A percentile compares a stretch with the other conserved stretches of the same genome.
Evolutionary conservation across 37 sponge, comb jelly and placozoan species (phyloP).

Genomic region (Mnemiopsis leidyi): DNA sequence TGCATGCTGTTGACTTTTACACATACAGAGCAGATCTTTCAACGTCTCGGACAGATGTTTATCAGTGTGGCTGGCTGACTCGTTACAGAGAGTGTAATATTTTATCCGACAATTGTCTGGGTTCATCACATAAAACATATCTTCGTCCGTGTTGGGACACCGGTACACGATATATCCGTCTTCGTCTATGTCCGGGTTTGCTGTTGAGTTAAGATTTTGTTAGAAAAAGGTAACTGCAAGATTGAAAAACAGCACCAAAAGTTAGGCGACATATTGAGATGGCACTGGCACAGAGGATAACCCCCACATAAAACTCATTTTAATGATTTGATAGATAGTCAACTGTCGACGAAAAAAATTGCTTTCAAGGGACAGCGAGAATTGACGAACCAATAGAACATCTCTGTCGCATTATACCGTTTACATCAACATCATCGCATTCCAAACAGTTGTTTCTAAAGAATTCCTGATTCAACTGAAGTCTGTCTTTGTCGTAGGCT

Average conservation of each 20-base stretch:
- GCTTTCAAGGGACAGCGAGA: too few relatives aligned
- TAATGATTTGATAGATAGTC: too few relatives aligned
- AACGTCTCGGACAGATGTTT: background rate
- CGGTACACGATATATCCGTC: background rate
- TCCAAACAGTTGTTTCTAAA: background rate
- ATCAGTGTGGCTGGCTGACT: background rate
- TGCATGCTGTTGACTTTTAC: too few relatives aligned
- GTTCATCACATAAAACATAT: background rate
- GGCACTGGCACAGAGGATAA: too few relatives aligned
- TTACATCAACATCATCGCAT: background rate
- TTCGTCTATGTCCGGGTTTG: too few relatives aligned
- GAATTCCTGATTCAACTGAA: background rate
- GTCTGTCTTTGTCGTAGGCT: background rate
- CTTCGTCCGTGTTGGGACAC: background rate
- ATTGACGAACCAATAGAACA: too few relatives aligned
- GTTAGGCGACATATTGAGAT: too few relatives aligned
- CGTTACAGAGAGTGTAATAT: background rate
- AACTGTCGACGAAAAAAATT: too few relatives aligned
- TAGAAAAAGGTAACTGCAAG: too few relatives aligned
- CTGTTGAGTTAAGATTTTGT: too few relatives aligned
- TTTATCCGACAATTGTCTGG: background rate
- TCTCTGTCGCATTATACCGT: background rate
- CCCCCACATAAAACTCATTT: too few relatives aligned
- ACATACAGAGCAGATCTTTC: background rate
- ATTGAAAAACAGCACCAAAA: too few relatives aligned